Evolutionary conservation across 2,797 vertebrate genomes (phyloP), one percentile per base, ranked within the genome.

Genomic region (Pangasius krempfi): DNA sequence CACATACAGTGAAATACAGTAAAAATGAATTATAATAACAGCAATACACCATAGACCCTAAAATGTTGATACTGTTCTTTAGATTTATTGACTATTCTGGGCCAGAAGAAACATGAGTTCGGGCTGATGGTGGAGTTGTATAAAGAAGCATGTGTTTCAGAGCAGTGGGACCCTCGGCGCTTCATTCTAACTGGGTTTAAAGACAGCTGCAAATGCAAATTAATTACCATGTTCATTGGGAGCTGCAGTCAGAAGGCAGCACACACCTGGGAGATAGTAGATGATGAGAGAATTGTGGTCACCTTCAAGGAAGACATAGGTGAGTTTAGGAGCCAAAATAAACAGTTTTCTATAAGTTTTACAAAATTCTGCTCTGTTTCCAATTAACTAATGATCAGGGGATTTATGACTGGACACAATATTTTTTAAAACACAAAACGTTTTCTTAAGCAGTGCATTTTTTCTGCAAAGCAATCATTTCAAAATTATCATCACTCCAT

Each of bases 301-400:
- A 94, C 91, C 56, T 94, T 94, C 88, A 92, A 89, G 70, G 62
- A 91, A 56, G 91, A 93, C 44, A 91, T 94, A 8, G 92, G 94
- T 94, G 80, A 85, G 93, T 89, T 47, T n/a, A 7, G 4, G 30
- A 56, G 8, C 52, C 60, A 54, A 30, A 52, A 54, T 54, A 72
- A 20, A 72, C 16, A 12, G 4, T 75, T 47, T 75, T 75, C 9
- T 75, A 5, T 72, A 12, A 18, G 30, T 68, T 30, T 33, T 6
- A 16, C 5, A 5, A 70, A 27, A 18, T 79, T 12, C 76, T 12
- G 76, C n/a, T 20, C n/a, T 30, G 47, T 54, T 54, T 30, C 50
- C 12, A 79, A 9, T 18, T 50, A 50, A n/a, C 5, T 76, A 76
- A 50, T 20, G 16, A 8, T 30, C 6, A 79, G 1, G 16, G 3